These are phyloP conservation scores for Scaptomyza tumidula DNA, from an alignment of 2,888 invertebrate genomes.

Conservation along the genomic window DNA sequence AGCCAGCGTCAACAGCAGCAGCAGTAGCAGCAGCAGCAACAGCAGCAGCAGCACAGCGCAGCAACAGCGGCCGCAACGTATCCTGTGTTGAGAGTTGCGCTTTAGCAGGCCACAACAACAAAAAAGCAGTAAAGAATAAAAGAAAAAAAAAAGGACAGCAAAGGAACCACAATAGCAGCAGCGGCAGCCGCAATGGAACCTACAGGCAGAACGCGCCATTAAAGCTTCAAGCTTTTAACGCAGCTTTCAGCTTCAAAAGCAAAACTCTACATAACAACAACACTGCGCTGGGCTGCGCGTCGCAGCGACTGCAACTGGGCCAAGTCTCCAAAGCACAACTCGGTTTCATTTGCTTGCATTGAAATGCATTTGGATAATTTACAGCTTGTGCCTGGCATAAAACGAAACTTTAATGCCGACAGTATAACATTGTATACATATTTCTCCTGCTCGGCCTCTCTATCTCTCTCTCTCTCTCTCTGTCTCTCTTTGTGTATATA, in stretches of 20 bases:
- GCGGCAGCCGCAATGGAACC: slow-evolving; percentile 30
- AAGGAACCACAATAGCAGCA: slow-evolving; percentile 11
- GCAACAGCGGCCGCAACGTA: slow-evolving; percentile 64
- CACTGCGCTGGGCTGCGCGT: slow-evolving; percentile 17
- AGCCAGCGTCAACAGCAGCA: slow-evolving; percentile 13
- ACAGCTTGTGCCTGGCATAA: slow-evolving; percentile 13
- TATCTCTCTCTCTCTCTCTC: background rate
- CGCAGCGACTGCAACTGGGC: slow-evolving; percentile 50
- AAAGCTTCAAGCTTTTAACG: slow-evolving; percentile 49
- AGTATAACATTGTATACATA: slow-evolving; percentile 6
- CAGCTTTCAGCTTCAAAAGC: slow-evolving; percentile 55
- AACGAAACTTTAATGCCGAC: slow-evolving; percentile 6
- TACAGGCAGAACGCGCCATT: slow-evolving; percentile 33
- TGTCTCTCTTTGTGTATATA: too few species aligned
- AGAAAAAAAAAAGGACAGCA: slow-evolving; percentile 16
- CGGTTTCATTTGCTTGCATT: slow-evolving; percentile 38
- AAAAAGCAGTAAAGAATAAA: slow-evolving; percentile 6
- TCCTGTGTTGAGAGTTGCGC: slow-evolving; percentile 76
- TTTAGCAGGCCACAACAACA: slow-evolving; percentile 39
- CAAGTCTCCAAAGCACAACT: slow-evolving; percentile 55
- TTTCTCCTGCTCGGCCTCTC: background rate
- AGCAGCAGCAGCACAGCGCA: slow-evolving; percentile 17
- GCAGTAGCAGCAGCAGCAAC: slow-evolving; percentile 16
- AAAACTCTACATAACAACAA: slow-evolving; percentile 40
- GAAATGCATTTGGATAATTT: slow-evolving; percentile 46